Evolutionary conservation across 2,888 invertebrate genomes (phyloP), one percentile per base, ranked within the genome.

Genomic region (Pilophorus perplexus): DNA sequence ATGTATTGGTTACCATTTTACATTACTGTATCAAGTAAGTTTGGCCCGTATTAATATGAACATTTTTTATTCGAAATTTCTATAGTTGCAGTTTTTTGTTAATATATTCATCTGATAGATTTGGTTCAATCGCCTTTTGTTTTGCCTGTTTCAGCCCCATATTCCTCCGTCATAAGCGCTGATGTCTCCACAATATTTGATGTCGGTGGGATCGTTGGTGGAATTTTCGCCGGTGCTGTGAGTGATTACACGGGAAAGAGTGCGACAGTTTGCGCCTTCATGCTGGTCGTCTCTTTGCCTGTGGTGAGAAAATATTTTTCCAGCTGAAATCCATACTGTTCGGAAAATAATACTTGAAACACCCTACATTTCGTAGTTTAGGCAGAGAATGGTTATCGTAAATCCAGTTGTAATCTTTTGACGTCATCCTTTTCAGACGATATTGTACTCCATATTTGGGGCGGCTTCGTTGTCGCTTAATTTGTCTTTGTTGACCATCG

Each of bases 1-100:
- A 83, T 97, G 54, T 97, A 91, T 77, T 98, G 97, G 97, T 81
- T 98, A 74, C 97, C 97, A 20, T 78, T 87, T 3, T 97, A 95
- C 75, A 93, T 98, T 67, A 85, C 86, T 69, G 82, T 84, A 50
- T 87, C 90, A 46, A 88, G 93, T 93, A 77, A 88, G 89, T 84
- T 73, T 28, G 50, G 27, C 16, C 28, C 50, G 20, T 23, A 33
- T 33, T 38, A 38, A n/a, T 12, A 3, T 14, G 12, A 12, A 38
- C 38, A 14, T 38, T n/a, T 38, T 38, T 14, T 38, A 2, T 38
- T 3, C 38, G 3, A 16, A 5, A 18, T 14, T 38, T 16, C 23
- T 23, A 42, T 42, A 33, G 33, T 12, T 42, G 42, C 42, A 33
- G 10, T 27, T 64, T 37, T 50, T 27, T 48, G 25, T 52, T 62